Evolutionary conservation across 2,797 vertebrate species (phyloP).

Genomic region (Decapterus maruadsi): DNA sequence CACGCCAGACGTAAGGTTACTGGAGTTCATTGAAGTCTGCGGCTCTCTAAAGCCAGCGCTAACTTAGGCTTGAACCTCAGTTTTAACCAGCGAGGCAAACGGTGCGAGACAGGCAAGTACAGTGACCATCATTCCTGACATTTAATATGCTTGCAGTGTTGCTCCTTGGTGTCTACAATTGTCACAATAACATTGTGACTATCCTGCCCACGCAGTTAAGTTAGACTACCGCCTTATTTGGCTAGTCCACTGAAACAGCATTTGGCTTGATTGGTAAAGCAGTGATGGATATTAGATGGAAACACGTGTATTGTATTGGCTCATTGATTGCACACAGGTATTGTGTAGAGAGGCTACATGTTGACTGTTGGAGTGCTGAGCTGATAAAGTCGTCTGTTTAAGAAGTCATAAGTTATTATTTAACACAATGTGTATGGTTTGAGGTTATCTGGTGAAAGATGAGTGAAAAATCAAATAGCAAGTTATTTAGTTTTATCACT

Average conservation of each 20-base stretch:
- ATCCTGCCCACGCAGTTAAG: not conserved
- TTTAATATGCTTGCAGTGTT: not conserved
- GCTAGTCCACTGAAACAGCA: not conserved
- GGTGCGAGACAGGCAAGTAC: constrained; percentile 25
- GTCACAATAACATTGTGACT: not conserved
- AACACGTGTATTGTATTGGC: not conserved
- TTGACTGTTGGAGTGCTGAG: not conserved
- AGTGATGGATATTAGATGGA: not conserved
- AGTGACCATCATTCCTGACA: not conserved
- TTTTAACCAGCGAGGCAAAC: not conserved
- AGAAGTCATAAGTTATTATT: not conserved
- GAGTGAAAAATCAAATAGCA: not conserved
- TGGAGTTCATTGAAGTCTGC: constrained; percentile 60
- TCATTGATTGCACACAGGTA: not conserved
- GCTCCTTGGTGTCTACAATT: not conserved
- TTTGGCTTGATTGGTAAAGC: not conserved
- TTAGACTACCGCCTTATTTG: not conserved
- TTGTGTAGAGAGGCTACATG: not conserved
- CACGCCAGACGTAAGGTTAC: constrained; percentile 62
- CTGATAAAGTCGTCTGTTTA: not conserved
- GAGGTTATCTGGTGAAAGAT: not conserved
- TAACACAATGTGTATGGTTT: not conserved
- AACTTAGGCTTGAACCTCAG: not conserved
- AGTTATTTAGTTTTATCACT: not conserved
- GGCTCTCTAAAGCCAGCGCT: not conserved